phyloP scores from a whole-genome alignment of 92 coral and sea anemone genomes.

The Porites lobata region DNA sequence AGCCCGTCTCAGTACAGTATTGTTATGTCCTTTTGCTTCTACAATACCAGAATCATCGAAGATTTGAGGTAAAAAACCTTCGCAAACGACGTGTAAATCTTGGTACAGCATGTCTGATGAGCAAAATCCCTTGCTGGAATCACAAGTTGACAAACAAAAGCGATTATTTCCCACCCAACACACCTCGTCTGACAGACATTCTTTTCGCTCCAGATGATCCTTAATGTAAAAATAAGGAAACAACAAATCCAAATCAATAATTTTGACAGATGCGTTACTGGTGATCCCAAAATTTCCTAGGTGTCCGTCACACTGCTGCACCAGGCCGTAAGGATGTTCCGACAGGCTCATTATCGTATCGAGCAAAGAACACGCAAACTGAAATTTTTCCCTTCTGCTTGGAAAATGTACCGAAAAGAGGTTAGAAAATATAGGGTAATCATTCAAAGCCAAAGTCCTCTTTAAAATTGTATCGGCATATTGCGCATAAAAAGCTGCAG shows the following conservation, averaged over 20 bases:
- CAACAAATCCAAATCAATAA: conserved; percentile 70
- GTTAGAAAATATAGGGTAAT: conserved; percentile 15
- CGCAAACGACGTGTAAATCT: conserved; percentile 73
- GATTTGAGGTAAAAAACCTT: conserved; percentile 15
- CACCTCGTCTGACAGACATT: conserved; percentile 52
- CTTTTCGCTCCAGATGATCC: conserved; percentile 31
- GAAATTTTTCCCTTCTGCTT: conserved; percentile 59
- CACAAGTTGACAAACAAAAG: conserved; percentile 69
- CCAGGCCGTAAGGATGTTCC: conserved; percentile 65
- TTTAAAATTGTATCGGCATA: not conserved
- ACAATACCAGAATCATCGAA: not conserved
- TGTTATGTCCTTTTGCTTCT: not conserved
- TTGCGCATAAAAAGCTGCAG: not conserved
- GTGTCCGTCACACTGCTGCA: conserved; percentile 81
- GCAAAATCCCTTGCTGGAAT: conserved; percentile 66
- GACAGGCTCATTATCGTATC: conserved; percentile 66
- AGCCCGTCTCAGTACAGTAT: conserved; percentile 5
- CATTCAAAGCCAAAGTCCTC: not conserved
- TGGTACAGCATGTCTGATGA: conserved; percentile 38
- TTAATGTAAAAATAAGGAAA: conserved; percentile 53
- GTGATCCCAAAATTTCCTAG: conserved; percentile 81
- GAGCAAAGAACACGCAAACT: conserved; percentile 47
- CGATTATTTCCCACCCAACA: conserved; percentile 55
- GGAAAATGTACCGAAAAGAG: conserved; percentile 45
- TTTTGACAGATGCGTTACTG: conserved; percentile 46